Base-by-base conservation (phyloP, 2,888 invertebrate species). In the Sylvicola cinctus region DNA sequence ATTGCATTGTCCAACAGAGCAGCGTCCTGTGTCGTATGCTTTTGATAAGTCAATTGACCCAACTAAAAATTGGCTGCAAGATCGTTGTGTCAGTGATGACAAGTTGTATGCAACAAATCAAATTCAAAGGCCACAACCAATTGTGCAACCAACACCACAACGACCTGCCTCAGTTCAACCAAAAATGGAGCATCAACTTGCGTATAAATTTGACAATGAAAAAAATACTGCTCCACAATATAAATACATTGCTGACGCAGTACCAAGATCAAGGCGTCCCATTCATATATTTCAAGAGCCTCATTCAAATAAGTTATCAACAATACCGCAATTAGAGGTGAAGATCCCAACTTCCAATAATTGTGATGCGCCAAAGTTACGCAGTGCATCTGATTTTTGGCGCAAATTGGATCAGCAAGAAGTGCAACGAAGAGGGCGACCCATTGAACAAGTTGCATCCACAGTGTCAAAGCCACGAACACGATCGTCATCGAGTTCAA, bases 191-290 rank as follows among this genome's bases (percentile, higher is more conserved):
- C 26, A 34, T n/a, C 12, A 31, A 16, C 36, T 34, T 27, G 34
- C 35, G 13, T 25, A 23, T 5, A 16, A 28, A 23, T 39, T 36
- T n/a, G 37, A 37, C 23, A 33, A 13, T n/a, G n/a, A n/a, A 26
- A 26, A 14, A 7, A 12, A 23, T 4, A 12, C 14, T 11, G 29
- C 17, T 10, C 29, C 64, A 34, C 68, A 69, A 40, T 72, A 66
- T 46, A 63, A 73, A 39, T 78, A 78, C 46, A 66, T 73, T 37
- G 70, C 76, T 3, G 78, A 78, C 54, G 70, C 73, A 42, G 70
- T 69, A 39, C 77, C 78, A 1, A 61, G 78, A 45, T 77, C 77
- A 38, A 58, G 78, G 29, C 68, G 72, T 47, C 78, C 78, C 23
- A 74, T 79, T 43, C 70, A 74, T 45, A 66, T 78, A 39, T 62